These are phyloP conservation scores for Stegodyphus mimosarum DNA, from an alignment of 1,140 invertebrate species.

Conservation along the genomic window DNA sequence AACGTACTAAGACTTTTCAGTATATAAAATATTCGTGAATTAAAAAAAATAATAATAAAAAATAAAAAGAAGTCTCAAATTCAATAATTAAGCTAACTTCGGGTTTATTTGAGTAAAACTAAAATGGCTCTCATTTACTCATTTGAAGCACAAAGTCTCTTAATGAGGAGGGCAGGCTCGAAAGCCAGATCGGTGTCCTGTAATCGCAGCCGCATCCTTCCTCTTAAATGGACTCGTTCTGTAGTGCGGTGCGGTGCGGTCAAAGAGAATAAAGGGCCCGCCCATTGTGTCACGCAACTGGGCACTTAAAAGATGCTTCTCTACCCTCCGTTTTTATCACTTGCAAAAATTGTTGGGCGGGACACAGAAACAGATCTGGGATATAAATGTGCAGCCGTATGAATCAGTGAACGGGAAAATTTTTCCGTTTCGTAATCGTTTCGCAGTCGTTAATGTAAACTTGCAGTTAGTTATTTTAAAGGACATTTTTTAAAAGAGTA, in stretches of 20 bases:
- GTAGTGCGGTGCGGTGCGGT: neutral
- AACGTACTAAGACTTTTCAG: too few species aligned
- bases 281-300: constrained; percentile 43
- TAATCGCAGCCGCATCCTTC: constrained; percentile 17
- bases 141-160: neutral
- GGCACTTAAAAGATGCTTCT: constrained; percentile 22
- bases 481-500: too few species aligned
- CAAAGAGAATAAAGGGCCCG: constrained; percentile 43
- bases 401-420: too few species aligned
- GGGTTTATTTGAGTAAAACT: too few species aligned
- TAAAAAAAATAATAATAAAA: too few species aligned
- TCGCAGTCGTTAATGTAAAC: too few species aligned
- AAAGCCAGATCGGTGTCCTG: neutral
- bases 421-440: too few species aligned
- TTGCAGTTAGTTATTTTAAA: too few species aligned
- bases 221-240: neutral
- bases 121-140: neutral
- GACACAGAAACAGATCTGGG: neutral
- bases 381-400: neutral
- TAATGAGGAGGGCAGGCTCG: constrained; percentile 29
- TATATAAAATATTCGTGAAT: too few species aligned
- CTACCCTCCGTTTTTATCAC: constrained; percentile 11
- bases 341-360: constrained; percentile 48
- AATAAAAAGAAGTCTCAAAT: too few species aligned
- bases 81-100: too few species aligned